A percentile compares a stretch with the other conserved stretches of the same genome.
Evolutionary conservation across 1,140 invertebrate species (phyloP).

Genomic region (Papilio xuthus): DNA sequence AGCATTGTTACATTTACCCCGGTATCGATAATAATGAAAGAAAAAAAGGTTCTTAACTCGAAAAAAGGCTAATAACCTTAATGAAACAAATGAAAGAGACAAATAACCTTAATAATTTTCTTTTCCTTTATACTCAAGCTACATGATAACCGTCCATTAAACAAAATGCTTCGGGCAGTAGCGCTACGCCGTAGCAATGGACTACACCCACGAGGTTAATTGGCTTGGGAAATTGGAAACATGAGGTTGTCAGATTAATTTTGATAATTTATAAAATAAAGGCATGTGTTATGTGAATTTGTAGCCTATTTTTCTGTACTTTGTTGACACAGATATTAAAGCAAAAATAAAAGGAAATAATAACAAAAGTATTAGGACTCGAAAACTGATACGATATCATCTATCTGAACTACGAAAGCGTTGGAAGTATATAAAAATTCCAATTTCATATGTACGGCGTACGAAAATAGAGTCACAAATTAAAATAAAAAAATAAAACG

Average conservation of each 20-base stretch:
- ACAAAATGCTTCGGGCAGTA: conserved; percentile 3
- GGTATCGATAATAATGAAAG: not conserved
- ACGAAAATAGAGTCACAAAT: not conserved
- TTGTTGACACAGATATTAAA: not conserved
- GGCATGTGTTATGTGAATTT: not conserved
- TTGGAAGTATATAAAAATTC: not conserved
- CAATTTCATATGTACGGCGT: not conserved
- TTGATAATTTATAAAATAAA: not conserved
- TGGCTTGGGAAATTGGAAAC: not conserved
- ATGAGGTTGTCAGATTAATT: not conserved
- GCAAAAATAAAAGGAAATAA: not conserved
- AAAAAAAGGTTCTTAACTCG: not conserved
- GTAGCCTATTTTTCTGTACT: not conserved
- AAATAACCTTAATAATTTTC: not conserved
- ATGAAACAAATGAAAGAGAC: not conserved
- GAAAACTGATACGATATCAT: not conserved
- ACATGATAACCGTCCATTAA: conserved; percentile 10
- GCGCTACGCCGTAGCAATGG: conserved; percentile 1
- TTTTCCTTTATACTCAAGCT: not conserved
- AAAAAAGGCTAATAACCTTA: not conserved
- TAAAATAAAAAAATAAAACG: conserved; percentile 6
- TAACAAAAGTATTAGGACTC: not conserved
- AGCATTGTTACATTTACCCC: no score
- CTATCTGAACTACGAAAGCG: not conserved
- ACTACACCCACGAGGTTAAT: conserved; percentile 21